Evolutionary conservation across 64 coral and sea anemone genomes (phyloP), one percentile per base, ranked within the genome.

Genomic region (Trachythela sp.): DNA sequence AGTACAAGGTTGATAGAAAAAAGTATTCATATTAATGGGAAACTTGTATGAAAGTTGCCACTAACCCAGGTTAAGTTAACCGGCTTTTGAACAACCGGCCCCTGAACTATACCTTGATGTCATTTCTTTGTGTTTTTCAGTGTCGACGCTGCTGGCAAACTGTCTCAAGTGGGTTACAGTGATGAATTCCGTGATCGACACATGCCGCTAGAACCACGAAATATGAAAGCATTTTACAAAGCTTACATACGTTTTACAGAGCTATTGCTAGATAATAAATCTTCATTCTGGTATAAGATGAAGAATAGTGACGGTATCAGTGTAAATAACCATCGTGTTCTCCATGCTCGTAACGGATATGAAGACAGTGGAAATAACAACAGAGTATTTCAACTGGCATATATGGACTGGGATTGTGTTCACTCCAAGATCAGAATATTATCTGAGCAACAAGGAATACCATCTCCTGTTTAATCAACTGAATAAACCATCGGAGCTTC

Each of bases 221-320:
- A 39, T 8, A 80, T 80, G 75, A 80, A 38, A 8, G 75, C 75
- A 36, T 80, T 80, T 39, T 80, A 80, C 75, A 80, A 80, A 22
- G 75, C 37, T 39, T 39, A 80, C 18, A 35, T 80, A 80, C 75
- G 75, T 35, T 80, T 80, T 29, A 80, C 75, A 35, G 75, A 80
- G 20, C 75, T 80, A 30, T 35, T 80, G 20, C 37, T 80, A 80
- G 75, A 80, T 22, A 80, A 36, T 35, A 80, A 80, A 36, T 80
- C 75, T 35, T 80, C 75, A 80, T 80, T 80, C 35, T 80, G 75
- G 75, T 80, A 34, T 80, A 80, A 80, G 33, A 80, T 80, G 75
- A 10, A 80, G 0, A 36, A 80, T 37, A 29, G 75, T 80, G 75
- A 80, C 13, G 75, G 75, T 13, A 80, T 80, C 31, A 39, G 32